Percentiles rank a stretch among this genome's conserved stretches.
Conservation (phyloP, 2,888 invertebrate species). For the Pollenia labialis region DNA sequence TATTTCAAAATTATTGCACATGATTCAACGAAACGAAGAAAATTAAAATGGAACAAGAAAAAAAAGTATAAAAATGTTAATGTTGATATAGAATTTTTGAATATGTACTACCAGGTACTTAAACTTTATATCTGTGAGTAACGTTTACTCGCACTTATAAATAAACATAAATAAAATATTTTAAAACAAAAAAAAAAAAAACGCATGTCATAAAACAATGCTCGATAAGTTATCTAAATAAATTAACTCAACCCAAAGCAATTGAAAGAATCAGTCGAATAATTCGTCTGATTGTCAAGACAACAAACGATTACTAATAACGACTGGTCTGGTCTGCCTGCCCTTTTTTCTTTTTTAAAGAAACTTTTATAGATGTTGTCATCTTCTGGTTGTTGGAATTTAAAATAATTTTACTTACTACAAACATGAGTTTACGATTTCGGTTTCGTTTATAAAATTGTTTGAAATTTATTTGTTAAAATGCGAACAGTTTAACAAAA, state of each 20-base stretch:
- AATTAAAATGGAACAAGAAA: not conserved
- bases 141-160: not conserved
- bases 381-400: not conserved
- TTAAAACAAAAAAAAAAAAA: slow-evolving; percentile 17
- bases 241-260: slow-evolving; percentile 43
- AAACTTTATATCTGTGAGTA: not conserved
- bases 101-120: not conserved
- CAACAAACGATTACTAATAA: slow-evolving; percentile 6
- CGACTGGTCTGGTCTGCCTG: not conserved
- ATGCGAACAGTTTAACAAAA: not conserved
- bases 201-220: slow-evolving; percentile 56
- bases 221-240: slow-evolving; percentile 63
- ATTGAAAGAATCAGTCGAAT: slow-evolving; percentile 9
- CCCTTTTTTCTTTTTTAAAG: slow-evolving; percentile 26
- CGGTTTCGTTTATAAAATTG: not conserved
- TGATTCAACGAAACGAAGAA: slow-evolving; percentile 7
- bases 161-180: slow-evolving; percentile 9
- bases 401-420: slow-evolving; percentile 8
- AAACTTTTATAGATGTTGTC: slow-evolving; percentile 9
- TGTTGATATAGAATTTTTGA: slow-evolving; percentile 10
- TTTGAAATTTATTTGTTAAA: too few relatives aligned
- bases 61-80: slow-evolving; percentile 12
- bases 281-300: not conserved
- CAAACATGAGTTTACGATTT: not conserved
- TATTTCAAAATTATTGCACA: slow-evolving; percentile 25